These are phyloP conservation scores for Apodemus speciosus DNA, from an alignment of 2,113 vertebrate genomes.

Conservation along the genomic window DNA sequence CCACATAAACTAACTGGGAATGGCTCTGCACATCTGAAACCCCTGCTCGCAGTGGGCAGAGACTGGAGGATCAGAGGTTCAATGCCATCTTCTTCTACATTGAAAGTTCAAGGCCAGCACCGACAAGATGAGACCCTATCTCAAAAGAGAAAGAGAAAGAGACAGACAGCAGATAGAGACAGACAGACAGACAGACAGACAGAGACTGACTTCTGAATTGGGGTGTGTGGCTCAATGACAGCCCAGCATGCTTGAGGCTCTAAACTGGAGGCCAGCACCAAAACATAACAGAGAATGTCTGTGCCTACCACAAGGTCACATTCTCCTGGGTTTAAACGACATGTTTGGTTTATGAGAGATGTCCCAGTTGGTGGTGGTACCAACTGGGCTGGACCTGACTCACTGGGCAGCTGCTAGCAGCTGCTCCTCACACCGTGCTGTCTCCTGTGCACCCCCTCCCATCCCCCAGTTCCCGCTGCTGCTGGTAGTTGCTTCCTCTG, in stretches of 20 bases:
- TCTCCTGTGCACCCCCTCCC: background rate
- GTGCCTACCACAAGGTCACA: background rate
- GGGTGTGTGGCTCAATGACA: background rate
- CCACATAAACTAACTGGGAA: background rate
- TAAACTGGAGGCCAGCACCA: background rate
- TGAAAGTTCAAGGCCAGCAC: background rate
- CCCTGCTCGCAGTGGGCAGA: background rate
- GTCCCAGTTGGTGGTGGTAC: background rate
- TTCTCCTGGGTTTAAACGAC: background rate
- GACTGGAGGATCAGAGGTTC: background rate
- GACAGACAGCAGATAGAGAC: no score
- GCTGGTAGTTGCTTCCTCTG: constrained; percentile 38
- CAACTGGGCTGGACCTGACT: background rate
- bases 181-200: no score
- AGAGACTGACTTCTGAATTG: background rate
- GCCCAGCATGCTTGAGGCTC: background rate
- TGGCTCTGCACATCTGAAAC: background rate
- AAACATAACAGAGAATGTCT: background rate
- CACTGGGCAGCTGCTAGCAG: background rate
- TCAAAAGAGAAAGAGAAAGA: background rate
- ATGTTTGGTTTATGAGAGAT: background rate
- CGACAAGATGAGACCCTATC: background rate
- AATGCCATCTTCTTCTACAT: background rate
- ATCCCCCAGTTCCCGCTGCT: rapidly evolving
- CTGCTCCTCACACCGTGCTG: rapidly evolving